Percentiles rank a stretch among this genome's conserved stretches.
phyloP scores from a whole-genome alignment of 2,113 vertebrate genomes.

The Ailurus styani region DNA sequence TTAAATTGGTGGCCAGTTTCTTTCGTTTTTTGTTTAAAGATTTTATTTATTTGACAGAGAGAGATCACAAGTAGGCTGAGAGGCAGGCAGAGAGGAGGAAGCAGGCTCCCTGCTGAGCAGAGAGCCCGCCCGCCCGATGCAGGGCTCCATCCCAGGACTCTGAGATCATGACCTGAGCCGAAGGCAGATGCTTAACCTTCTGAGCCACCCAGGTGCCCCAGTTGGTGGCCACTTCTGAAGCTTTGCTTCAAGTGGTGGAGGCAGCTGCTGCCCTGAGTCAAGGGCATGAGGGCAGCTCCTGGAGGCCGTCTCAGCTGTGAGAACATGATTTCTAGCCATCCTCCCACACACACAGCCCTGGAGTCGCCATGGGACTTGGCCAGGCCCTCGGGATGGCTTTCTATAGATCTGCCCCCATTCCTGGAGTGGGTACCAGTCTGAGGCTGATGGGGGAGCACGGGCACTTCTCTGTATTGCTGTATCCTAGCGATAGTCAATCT shows the following conservation, averaged over 20 bases:
- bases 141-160: too few species aligned
- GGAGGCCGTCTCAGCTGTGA: neutral
- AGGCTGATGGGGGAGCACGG: too few species aligned
- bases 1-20: neutral
- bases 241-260: neutral
- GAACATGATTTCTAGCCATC: neutral
- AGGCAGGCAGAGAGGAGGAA: too few species aligned
- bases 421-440: neutral
- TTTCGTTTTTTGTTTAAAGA: too few species aligned
- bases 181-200: neutral
- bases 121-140: too few species aligned
- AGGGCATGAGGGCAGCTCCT: neutral
- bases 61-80: too few species aligned
- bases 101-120: too few species aligned
- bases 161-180: neutral
- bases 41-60: too few species aligned
- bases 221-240: neutral
- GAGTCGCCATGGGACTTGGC: neutral
- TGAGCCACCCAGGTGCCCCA: neutral
- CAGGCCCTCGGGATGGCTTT: neutral
- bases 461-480: neutral
- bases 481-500: neutral
- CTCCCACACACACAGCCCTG: neutral
- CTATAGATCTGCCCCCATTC: neutral
- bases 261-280: neutral